Percentiles rank a stretch among this genome's conserved stretches.
These are phyloP conservation scores for Carapus acus DNA, from an alignment of 2,797 vertebrate species.

Conservation along the genomic window DNA sequence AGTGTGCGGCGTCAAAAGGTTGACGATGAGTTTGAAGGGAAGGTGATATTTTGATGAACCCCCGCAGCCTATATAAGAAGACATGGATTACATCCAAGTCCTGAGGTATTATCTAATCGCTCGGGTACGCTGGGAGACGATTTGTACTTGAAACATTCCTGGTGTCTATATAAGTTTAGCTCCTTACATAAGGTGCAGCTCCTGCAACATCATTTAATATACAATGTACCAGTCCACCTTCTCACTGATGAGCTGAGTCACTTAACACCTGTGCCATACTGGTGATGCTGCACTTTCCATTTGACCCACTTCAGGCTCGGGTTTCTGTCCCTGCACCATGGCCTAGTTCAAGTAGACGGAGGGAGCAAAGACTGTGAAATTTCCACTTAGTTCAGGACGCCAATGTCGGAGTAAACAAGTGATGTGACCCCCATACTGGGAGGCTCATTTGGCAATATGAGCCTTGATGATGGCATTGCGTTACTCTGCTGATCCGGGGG, in stretches of 20 bases:
- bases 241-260: conserved; percentile 33
- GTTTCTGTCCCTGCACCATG: conserved; percentile 34
- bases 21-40: background rate
- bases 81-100: too few relatives aligned
- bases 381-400: conserved; percentile 16
- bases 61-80: too few relatives aligned
- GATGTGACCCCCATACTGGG: conserved; percentile 29
- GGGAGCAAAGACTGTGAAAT: conserved; percentile 18
- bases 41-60: background rate
- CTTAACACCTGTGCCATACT: conserved; percentile 35
- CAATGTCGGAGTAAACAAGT: conserved; percentile 54
- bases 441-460: conserved; percentile 36
- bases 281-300: conserved; percentile 53
- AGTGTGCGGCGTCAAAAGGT: background rate
- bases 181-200: background rate
- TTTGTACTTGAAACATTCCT: background rate
- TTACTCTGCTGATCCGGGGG: conserved; percentile 51
- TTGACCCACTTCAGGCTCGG: conserved; percentile 36
- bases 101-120: background rate
- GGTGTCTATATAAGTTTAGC: background rate
- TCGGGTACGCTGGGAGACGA: background rate
- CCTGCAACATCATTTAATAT: conserved; percentile 2
- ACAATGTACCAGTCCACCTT: conserved; percentile 1
- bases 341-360: background rate
- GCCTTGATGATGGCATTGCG: conserved; percentile 35